Evolutionary conservation across 2,888 invertebrate genomes (phyloP).

Genomic region (Dione vanillae): DNA sequence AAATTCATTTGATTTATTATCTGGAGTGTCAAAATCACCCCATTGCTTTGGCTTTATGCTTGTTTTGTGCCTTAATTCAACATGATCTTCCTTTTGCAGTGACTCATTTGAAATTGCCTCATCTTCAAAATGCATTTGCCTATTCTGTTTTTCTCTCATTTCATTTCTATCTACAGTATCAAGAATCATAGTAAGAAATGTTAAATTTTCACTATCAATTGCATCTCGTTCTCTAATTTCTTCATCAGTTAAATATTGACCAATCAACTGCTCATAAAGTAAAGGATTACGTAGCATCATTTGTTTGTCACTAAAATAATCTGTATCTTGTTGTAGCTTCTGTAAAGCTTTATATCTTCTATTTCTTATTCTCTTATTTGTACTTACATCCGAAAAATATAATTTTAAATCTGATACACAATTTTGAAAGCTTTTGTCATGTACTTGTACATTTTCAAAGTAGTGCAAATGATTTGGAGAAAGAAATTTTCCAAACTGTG

Average conservation of each 20-base stretch:
- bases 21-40: conserved; percentile 84
- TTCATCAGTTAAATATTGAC: conserved; percentile 91
- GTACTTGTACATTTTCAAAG: conserved; percentile 80
- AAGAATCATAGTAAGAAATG: conserved; percentile 90
- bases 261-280: conserved; percentile 94
- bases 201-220: conserved; percentile 82
- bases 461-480: conserved; percentile 87
- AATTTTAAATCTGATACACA: conserved; percentile 86
- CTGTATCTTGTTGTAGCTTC: conserved; percentile 86
- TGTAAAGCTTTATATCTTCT: conserved; percentile 92
- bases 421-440: conserved; percentile 54
- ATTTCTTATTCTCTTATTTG: conserved; percentile 87
- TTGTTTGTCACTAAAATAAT: conserved; percentile 95
- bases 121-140: conserved; percentile 86
- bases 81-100: conserved; percentile 14
- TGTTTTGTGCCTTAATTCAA: conserved; percentile 32
- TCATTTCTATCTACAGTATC: conserved; percentile 91
- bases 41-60: conserved; percentile 64
- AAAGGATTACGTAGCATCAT: conserved; percentile 97
- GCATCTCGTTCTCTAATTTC: conserved; percentile 88
- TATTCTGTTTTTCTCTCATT: conserved; percentile 85
- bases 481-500: conserved; percentile 90
- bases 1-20: conserved; percentile 61
- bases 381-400: conserved; percentile 80
- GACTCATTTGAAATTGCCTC: conserved; percentile 61